Evolutionary conservation across 1,140 invertebrate genomes (phyloP).

Genomic region (Drosophila suzukii): DNA sequence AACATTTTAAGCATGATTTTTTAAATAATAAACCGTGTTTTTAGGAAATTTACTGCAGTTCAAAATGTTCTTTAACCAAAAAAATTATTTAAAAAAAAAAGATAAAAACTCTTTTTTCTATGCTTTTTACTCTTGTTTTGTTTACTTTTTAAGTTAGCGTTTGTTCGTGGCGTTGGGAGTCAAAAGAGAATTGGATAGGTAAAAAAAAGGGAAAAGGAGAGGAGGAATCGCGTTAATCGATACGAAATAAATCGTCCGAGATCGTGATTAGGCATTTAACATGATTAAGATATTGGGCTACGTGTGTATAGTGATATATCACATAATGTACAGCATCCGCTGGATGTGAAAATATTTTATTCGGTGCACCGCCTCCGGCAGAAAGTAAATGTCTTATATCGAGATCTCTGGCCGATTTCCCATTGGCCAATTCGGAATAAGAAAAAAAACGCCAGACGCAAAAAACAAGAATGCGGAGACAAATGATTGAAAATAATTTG

Average conservation of each 20-base stretch:
- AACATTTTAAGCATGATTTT: neutral
- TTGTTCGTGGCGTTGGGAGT: constrained; percentile 39
- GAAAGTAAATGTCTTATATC: constrained; percentile 1
- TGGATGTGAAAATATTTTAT: constrained; percentile 39
- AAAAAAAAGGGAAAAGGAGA: neutral
- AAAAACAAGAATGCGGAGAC: constrained; percentile 30
- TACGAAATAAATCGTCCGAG: constrained; percentile 65
- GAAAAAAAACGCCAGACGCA: constrained; percentile 5
- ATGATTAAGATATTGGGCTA: constrained; percentile 70
- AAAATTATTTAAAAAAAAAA: constrained; percentile 8
- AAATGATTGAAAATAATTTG: constrained; percentile 36
- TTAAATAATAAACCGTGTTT: neutral
- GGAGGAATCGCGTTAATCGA: constrained; percentile 58
- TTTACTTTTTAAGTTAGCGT: constrained; percentile 59
- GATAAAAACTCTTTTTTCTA: constrained; percentile 19
- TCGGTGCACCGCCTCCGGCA: neutral
- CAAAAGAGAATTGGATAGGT: constrained; percentile 16
- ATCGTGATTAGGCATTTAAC: constrained; percentile 72
- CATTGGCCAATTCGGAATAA: constrained; percentile 15
- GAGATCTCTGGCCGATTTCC: constrained; percentile 19
- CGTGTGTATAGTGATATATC: constrained; percentile 69
- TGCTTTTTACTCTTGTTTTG: constrained; percentile 29
- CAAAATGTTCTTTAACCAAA: constrained; percentile 16
- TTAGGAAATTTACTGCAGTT: neutral
- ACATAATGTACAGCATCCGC: constrained; percentile 51